Base-by-base conservation (phyloP, 2,797 vertebrate genomes). In the Galago senegalensis region DNA sequence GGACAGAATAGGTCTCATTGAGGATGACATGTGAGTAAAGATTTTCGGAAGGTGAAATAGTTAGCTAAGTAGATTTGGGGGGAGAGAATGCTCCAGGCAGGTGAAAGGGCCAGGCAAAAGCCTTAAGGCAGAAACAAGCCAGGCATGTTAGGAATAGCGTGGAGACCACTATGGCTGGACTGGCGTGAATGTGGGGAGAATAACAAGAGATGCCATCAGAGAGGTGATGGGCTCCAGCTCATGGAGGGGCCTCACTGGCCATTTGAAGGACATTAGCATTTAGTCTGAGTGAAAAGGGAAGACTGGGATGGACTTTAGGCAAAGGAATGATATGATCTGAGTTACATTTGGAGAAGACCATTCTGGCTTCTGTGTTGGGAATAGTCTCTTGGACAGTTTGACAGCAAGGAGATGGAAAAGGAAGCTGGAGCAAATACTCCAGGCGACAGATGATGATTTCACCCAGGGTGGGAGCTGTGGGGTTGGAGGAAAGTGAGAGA, bases 321-420 rank as follows among this genome's bases (percentile, higher is more conserved):
- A 81, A 76, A 96, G 40, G 13, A 87, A 27, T 46, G 16, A 67
- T 49, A 29, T 8, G n/a, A 69, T 75, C 27, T 34, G 61, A 53
- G 20, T 92, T 84, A 76, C 49, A 31, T 46, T 85, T 94, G 86
- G 88, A 70, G 40, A 83, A 85, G 31, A 43, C n/a, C 67, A 7
- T 49, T 87, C 53, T 90, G 82, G 34, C 49, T 88, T 92, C 61
- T 75, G 3, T 79, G 18, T 63, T 87, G 56, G 84, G 25, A 91
- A 83, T 65, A 79, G 40, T 69, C 81, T 95, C 67, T 34, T 61
- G n/a, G 86, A 82, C 88, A 65, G 14, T 84, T 58, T 79, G 20
- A 53, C 23, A 63, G 76, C 56, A 69, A 85, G 10, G 79, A 58
- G 77, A 77, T 20, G 40, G 88, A 83, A n/a, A 31, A 72, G n/a